These are phyloP conservation scores for Drosophila anomalata DNA, from an alignment of 2,888 invertebrate genomes.

Conservation along the genomic window DNA sequence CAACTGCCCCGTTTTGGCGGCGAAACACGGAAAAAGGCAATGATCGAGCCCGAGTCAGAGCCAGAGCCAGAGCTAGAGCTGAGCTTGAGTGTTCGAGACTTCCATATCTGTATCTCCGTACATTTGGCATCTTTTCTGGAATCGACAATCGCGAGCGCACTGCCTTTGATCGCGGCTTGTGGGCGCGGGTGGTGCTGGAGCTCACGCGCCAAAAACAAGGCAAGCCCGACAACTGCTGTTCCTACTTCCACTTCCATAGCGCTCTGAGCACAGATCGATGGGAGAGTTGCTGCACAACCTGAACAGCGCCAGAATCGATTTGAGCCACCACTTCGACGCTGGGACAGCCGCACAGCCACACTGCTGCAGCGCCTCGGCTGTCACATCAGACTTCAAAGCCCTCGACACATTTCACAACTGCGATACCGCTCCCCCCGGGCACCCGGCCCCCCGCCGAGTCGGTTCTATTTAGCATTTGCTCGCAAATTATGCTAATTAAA, in stretches of 20 bases:
- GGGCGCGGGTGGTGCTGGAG: slow-evolving; percentile 65
- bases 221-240: slow-evolving; percentile 18
- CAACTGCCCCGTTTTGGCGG: slow-evolving; percentile 40
- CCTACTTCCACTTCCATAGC: slow-evolving; percentile 26
- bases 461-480: slow-evolving; percentile 73
- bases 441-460: neutral
- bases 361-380: slow-evolving; percentile 50
- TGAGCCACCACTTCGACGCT: slow-evolving; percentile 75
- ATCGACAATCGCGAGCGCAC: slow-evolving; percentile 40
- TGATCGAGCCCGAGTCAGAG: slow-evolving; percentile 25
- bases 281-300: slow-evolving; percentile 6
- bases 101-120: slow-evolving; percentile 38
- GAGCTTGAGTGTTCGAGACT: slow-evolving; percentile 24
- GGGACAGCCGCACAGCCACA: neutral
- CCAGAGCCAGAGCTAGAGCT: too few species aligned
- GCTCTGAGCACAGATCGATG: too few species aligned
- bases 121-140: slow-evolving; percentile 53
- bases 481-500: slow-evolving; percentile 76
- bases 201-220: slow-evolving; percentile 53
- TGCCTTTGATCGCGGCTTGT: slow-evolving; percentile 71
- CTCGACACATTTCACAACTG: slow-evolving; percentile 68
- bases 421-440: neutral
- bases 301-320: slow-evolving; percentile 13
- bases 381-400: slow-evolving; percentile 65
- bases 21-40: slow-evolving; percentile 56